Percentiles rank a stretch among this genome's conserved stretches.
Evolutionary conservation across 2,888 invertebrate species (phyloP).

Genomic region (Trissonchulus latispiculum): DNA sequence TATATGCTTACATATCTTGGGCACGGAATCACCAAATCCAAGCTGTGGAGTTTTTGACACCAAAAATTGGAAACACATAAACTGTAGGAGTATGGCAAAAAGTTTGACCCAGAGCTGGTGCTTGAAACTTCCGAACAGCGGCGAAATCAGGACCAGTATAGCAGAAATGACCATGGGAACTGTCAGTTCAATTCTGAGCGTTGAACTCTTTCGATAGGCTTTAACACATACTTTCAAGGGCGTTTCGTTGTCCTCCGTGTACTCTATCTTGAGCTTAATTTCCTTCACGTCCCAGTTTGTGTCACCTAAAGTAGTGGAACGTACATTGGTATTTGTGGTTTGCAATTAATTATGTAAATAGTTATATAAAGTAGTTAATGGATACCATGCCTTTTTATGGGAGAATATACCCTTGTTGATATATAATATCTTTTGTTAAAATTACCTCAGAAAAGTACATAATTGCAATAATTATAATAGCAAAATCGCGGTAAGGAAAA

Average conservation of each 20-base stretch:
- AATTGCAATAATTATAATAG: too few species aligned
- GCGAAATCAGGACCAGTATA: conserved; percentile 33
- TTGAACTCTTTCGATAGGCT: conserved; percentile 32
- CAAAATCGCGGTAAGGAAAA: too few species aligned
- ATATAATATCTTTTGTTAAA: too few species aligned
- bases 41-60: conserved; percentile 35
- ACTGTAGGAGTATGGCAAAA: conserved; percentile 38
- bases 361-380: too few species aligned
- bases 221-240: conserved; percentile 30
- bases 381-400: too few species aligned
- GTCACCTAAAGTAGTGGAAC: neutral
- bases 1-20: conserved; percentile 38
- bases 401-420: too few species aligned
- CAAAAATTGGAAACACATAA: conserved; percentile 37
- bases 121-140: conserved; percentile 37
- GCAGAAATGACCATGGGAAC: conserved; percentile 36
- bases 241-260: neutral
- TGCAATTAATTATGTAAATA: too few species aligned
- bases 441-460: too few species aligned
- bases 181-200: conserved; percentile 35
- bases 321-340: too few species aligned
- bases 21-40: conserved; percentile 34
- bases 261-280: neutral
- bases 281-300: conserved; percentile 6
- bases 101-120: conserved; percentile 36